These are phyloP conservation scores for Cettia cetti DNA, from an alignment of 2,113 vertebrate genomes.

Conservation along the genomic window DNA sequence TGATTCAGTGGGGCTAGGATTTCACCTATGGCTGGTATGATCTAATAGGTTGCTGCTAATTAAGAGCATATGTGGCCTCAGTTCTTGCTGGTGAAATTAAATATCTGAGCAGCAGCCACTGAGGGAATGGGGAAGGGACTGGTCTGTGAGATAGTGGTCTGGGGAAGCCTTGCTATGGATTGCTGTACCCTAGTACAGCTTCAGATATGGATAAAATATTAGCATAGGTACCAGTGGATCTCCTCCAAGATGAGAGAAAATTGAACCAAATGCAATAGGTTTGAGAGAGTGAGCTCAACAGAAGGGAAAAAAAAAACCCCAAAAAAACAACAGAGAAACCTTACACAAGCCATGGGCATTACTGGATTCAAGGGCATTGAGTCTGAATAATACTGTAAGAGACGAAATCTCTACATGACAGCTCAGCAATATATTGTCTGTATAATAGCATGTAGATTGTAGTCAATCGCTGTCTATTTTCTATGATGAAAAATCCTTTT, in stretches of 20 bases:
- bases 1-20: conserved; percentile 10
- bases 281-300: neutral
- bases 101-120: neutral
- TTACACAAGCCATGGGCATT: neutral
- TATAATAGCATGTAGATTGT: neutral
- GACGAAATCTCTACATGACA: neutral
- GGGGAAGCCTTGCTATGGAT: accelerated
- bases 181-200: neutral
- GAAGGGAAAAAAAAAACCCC: neutral
- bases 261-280: neutral
- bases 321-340: neutral
- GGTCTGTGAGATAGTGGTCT: neutral
- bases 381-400: neutral
- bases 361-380: neutral
- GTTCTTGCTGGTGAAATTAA: neutral
- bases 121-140: neutral
- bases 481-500: neutral
- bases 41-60: conserved; percentile 37
- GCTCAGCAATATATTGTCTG: neutral
- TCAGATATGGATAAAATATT: neutral
- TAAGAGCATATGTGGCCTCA: neutral
- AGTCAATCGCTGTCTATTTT: neutral
- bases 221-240: neutral
- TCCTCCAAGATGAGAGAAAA: neutral
- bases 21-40: conserved; percentile 34